phyloP scores from a whole-genome alignment of 2,888 invertebrate genomes.

The Strigamia transsilvanica region DNA sequence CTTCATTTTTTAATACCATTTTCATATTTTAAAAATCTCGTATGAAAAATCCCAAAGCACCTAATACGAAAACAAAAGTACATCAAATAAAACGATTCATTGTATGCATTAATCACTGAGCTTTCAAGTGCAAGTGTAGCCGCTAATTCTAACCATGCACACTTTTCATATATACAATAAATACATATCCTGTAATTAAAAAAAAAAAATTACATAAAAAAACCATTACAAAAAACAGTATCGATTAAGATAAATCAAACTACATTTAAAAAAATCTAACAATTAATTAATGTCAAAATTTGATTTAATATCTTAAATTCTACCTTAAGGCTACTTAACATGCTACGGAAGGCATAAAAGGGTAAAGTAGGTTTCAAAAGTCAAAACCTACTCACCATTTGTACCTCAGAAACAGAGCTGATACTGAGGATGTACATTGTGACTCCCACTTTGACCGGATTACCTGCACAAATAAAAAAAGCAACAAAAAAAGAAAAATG shows the following conservation, averaged over 20 bases:
- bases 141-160: background rate
- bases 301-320: background rate
- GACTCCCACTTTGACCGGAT: slow-evolving; percentile 96
- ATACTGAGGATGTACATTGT: slow-evolving; percentile 98
- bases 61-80: background rate
- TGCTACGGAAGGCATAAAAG: slow-evolving; percentile 36
- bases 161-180: background rate
- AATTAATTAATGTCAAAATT: background rate
- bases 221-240: background rate
- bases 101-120: slow-evolving; percentile 18
- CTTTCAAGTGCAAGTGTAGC: slow-evolving; percentile 28
- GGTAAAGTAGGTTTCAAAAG: background rate
- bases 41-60: background rate
- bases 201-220: background rate
- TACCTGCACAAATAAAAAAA: slow-evolving; percentile 76
- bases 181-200: slow-evolving; percentile 4
- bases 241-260: background rate
- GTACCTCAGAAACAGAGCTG: slow-evolving; percentile 97
- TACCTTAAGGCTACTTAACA: slow-evolving; percentile 27
- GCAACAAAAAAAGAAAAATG: background rate
- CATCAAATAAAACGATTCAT: too few species aligned
- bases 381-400: slow-evolving; percentile 77
- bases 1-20: too few species aligned
- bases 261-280: background rate
- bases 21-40: too few species aligned